Base-by-base conservation (phyloP, 2,113 vertebrate genomes). In the Seriola aureovittata region DNA sequence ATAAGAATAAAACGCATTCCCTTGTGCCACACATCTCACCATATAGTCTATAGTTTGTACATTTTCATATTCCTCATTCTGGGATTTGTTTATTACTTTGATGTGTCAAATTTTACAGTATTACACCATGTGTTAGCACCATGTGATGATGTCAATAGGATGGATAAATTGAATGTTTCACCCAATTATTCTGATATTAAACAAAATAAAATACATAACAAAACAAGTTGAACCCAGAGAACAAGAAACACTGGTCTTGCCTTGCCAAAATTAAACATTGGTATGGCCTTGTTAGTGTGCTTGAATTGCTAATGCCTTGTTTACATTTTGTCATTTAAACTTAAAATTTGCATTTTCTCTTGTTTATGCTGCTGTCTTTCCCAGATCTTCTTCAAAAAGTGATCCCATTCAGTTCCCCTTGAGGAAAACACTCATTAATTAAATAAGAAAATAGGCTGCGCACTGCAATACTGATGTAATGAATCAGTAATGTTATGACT, bases 261-360 rank as follows among this genome's bases (percentile, higher is more conserved):
- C 57, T 48, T 40, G 23, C 81, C 63, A 86, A 83, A 84, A 93
- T 87, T 55, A 90, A 80, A 79, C 80, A 85, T 62, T 29, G 63
- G 50, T 75, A 57, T 71, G 76, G 74, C 82, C 88, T 92, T 91
- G 90, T 92, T 90, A 91, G 80, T 32, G 29, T 65, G 75, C 84
- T 86, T 78, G 91, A 91, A 92, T 91, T 92, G 84, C 85, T 70
- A 91, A 93, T 93, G n/a, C 77, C 77, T 73, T 88, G 88, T 90
- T 94, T 91, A 90, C 85, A 92, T 91, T 90, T 86, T 88, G 81
- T 89, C 80, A 87, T 91, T 93, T 91, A 65, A 72, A 82, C 74
- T 78, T 80, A 68, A 87, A 87, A 94, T 92, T 86, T 44, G 90
- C 91, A 93, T 93, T 87, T 85, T 17, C 59, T 82, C 69, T 90